Base-by-base conservation (phyloP, 2,888 invertebrate genomes). In the Drosophila cognata region DNA sequence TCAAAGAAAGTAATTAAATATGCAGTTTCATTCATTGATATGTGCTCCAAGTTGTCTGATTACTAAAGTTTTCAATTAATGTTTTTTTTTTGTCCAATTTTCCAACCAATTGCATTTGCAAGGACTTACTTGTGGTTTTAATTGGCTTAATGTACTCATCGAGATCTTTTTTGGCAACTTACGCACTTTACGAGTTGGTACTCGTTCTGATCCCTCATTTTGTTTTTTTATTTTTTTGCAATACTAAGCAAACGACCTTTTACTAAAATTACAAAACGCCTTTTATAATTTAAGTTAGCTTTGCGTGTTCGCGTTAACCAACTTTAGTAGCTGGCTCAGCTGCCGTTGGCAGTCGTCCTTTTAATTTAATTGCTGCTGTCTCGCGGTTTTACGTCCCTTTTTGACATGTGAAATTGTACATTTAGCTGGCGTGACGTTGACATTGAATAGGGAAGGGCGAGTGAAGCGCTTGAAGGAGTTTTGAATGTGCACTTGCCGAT, bases 281-380 rank as follows among this genome's bases (percentile, higher is more conserved):
- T 46, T 25, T 2, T 8, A 25, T 25, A 16, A 16, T 46, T 46
- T 7, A 16, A 36, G 33, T 48, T 18, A n/a, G 13, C 18, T 51
- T 51, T 31, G 29, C n/a, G 29, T 31, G 51, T 46, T 46, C 0
- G 25, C 25, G 16, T 25, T 16, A 46, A 46, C 16, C 46, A 28
- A 35, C 16, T 35, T 25, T 35, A 2, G 25, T 53, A 1, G 29
- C 21, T 35, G 8, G 16, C 16, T 1, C 38, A 38, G 38, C 35
- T 56, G 65, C 31, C 1, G 25, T 10, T 36, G 41, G 21, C 18
- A 21, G 51, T 18, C 48, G 72, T 65, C 55, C 51, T 75, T 61
- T 80, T 85, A 75, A 82, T 75, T 82, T 79, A 82, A 81, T 82
- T 56, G 60, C 11, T 25, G 60, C 35, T 65, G 31, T 31, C 43